These are phyloP conservation scores for Drosophila oshimai DNA, from an alignment of 1,140 invertebrate species.

Conservation along the genomic window DNA sequence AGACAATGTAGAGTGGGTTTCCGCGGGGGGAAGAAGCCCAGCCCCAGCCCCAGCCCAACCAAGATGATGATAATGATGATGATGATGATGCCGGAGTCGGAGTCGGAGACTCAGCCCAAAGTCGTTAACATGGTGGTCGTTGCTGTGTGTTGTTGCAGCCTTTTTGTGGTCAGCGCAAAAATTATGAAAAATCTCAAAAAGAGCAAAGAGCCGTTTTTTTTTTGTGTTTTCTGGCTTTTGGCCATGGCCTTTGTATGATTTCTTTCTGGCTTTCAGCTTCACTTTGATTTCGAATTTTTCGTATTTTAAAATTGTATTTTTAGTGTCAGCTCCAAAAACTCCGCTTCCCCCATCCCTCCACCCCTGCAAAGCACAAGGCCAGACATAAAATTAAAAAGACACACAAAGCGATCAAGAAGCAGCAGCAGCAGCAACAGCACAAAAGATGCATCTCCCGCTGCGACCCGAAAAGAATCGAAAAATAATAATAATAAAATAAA, in stretches of 20 bases:
- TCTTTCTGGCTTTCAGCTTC: constrained; percentile 39
- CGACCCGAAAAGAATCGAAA: constrained; percentile 43
- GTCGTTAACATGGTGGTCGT: constrained; percentile 71
- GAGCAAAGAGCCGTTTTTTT: constrained; percentile 32
- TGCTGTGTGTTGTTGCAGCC: constrained; percentile 36
- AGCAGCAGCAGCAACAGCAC: constrained; percentile 10
- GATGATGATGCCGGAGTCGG: constrained; percentile 28
- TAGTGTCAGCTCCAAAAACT: constrained; percentile 62
- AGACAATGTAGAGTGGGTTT: constrained; percentile 48
- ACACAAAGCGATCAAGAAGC: constrained; percentile 64
- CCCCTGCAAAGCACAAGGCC: constrained; percentile 50
- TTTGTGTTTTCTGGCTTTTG: constrained; percentile 51
- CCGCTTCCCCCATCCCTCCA: not conserved
- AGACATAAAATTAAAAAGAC: constrained; percentile 72
- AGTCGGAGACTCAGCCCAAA: constrained; percentile 40
- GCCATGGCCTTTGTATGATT: constrained; percentile 70
- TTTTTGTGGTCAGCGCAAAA: constrained; percentile 77
- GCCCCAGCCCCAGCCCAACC: not conserved
- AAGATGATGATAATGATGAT: constrained; percentile 32
- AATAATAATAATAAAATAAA: constrained; percentile 27
- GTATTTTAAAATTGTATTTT: constrained; percentile 67
- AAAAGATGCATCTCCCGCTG: constrained; percentile 74
- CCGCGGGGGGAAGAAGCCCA: not conserved
- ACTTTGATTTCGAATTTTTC: constrained; percentile 49
- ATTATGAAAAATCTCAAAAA: constrained; percentile 78